phyloP scores from a whole-genome alignment of 2,113 vertebrate genomes.

The Rafetus swinhoei region DNA sequence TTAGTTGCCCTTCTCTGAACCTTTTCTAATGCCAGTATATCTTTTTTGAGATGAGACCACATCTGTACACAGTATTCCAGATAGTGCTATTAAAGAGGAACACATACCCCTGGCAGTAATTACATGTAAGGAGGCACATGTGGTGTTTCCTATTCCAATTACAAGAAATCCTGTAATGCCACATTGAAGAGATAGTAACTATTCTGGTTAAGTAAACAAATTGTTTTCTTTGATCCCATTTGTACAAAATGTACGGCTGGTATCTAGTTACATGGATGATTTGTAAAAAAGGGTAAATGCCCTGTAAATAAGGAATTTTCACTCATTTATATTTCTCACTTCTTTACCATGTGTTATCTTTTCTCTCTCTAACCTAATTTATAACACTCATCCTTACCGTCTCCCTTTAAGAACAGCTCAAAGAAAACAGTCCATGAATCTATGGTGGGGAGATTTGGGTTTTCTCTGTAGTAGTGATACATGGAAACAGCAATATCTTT shows the following conservation, averaged over 20 bases:
- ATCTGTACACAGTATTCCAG: too few species aligned
- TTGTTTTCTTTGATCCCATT: background rate
- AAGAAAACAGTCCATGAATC: constrained; percentile 77
- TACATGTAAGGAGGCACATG: background rate
- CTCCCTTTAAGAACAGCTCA: constrained; percentile 76
- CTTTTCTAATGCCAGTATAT: too few species aligned
- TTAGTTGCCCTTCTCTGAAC: too few species aligned
- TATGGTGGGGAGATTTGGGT: constrained; percentile 77
- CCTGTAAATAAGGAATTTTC: background rate
- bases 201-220: background rate
- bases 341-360: background rate
- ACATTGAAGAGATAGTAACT: background rate
- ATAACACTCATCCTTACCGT: constrained; percentile 49
- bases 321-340: background rate
- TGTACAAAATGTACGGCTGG: background rate
- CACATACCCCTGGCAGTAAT: background rate
- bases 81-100: background rate
- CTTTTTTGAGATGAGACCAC: too few species aligned
- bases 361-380: background rate
- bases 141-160: background rate
- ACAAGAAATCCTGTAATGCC: background rate
- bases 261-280: background rate
- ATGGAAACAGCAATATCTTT: constrained; percentile 83
- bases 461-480: constrained; percentile 81
- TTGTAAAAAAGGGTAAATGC: background rate